Conservation (phyloP, 2,888 invertebrate species). For the Polyommatus icarus region DNA sequence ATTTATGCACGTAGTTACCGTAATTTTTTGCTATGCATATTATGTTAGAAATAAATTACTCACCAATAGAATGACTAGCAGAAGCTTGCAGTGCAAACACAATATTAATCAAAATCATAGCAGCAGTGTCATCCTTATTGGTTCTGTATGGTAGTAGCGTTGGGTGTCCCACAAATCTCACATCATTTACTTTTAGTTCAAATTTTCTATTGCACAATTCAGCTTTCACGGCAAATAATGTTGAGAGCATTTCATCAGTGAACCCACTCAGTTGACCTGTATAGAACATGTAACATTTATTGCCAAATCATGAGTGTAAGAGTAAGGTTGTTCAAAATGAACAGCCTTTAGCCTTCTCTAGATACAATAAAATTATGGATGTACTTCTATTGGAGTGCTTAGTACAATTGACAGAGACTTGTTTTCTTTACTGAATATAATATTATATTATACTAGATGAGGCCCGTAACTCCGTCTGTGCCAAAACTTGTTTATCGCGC, state of each 20-base stretch:
- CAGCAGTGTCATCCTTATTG: slow-evolving; percentile 83
- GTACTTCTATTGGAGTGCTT: not conserved
- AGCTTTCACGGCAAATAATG: slow-evolving; percentile 93
- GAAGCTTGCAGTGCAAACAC: slow-evolving; percentile 95
- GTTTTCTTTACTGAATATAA: not conserved
- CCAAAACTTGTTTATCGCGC: too few species aligned
- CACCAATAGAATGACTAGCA: slow-evolving; percentile 93
- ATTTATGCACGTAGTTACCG: too few species aligned
- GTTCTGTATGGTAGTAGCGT: slow-evolving; percentile 87
- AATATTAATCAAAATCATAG: slow-evolving; percentile 90
- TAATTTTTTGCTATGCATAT: too few species aligned
- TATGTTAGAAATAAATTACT: slow-evolving; percentile 38
- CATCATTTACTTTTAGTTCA: slow-evolving; percentile 97
- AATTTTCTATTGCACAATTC: slow-evolving; percentile 95
- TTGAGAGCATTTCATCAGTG: slow-evolving; percentile 92
- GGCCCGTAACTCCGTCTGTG: too few species aligned
- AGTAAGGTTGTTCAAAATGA: not conserved
- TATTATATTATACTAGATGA: too few species aligned
- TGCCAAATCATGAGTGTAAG: not conserved
- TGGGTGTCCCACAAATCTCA: slow-evolving; percentile 97
- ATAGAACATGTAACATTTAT: slow-evolving; percentile 37
- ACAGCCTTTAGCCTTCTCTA: too few species aligned
- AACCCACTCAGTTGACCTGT: slow-evolving; percentile 85
- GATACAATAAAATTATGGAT: too few species aligned
- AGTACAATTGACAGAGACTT: not conserved